Evolutionary conservation across 2,797 vertebrate genomes (phyloP), one percentile per base, ranked within the genome.

Genomic region (Garrulus glandarius): DNA sequence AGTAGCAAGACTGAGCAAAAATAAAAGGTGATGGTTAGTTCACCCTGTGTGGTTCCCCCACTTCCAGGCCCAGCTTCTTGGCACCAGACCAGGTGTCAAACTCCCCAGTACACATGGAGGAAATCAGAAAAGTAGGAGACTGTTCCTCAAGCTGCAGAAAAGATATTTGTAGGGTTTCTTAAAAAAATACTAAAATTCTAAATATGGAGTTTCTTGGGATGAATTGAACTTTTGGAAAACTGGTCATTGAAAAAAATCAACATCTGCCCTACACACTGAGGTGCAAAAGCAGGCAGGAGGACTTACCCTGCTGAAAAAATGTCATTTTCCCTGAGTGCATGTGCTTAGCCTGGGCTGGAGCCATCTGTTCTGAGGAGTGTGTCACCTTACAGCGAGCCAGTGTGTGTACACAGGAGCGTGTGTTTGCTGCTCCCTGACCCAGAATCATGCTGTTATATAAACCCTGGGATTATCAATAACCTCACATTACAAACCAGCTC

Each of bases 401-500:
- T 17, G 56, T 70, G 65, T 78, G 57, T 37, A 21, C 83, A 91
- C 34, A 37, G 63, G 57, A 75, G 80, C 26, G 32, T 76, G 80
- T 72, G 63, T 39, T 77, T 89, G 92, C 76, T 95, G 93, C 83
- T 98, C 95, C 81, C 91, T 98, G 96, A 97, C 96, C 97, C 92
- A 95, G 88, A 97, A 97, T 97, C 90, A 13, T 1, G 64, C 94
- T 96, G 91, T 96, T 95, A 96, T 63, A 97, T 89, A 98, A 98
- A 97, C 90, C 85, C 70, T 37, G 67, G 93, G 94, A 97, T 98
- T 97, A 98, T 92, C 93, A 94, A 96, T 95, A 96, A 94, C 96
- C 89, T 95, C 95, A 95, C 86, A 61, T 95, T 95, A 97, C 96
- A 97, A 94, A 94, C 95, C 95, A 96, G 69, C 89, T 95, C 92